phyloP scores from a whole-genome alignment of 2,797 vertebrate genomes.

The Darevskia mixta region DNA sequence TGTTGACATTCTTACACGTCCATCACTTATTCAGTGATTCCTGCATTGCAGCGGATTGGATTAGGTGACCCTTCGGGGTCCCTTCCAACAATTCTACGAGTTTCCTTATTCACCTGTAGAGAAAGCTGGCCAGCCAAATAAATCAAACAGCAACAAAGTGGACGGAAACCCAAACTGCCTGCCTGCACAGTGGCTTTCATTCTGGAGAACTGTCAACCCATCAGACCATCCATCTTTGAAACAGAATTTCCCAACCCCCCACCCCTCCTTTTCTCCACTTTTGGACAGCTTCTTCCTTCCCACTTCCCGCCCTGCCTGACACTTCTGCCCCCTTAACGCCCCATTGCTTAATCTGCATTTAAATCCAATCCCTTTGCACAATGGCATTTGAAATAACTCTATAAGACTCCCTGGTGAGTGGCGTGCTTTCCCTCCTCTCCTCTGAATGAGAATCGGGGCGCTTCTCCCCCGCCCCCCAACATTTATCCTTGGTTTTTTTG shows the following conservation, averaged over 20 bases:
- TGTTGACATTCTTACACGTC: too few relatives aligned
- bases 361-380: slow-evolving; percentile 62
- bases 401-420: slow-evolving; percentile 52
- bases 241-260: slow-evolving; percentile 11
- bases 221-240: neutral
- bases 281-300: neutral
- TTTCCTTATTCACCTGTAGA: too few relatives aligned
- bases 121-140: neutral
- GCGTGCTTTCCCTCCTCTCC: slow-evolving; percentile 39
- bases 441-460: slow-evolving; percentile 24
- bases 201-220: neutral
- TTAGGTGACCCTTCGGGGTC: too few relatives aligned
- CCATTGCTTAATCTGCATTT: slow-evolving; percentile 67
- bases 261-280: slow-evolving; percentile 21
- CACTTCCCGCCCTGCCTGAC: slow-evolving; percentile 20
- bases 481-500: slow-evolving; percentile 59
- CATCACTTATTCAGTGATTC: too few relatives aligned
- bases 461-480: slow-evolving; percentile 19
- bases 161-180: neutral
- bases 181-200: neutral
- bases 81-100: too few relatives aligned
- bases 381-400: slow-evolving; percentile 52
- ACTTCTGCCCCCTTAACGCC: slow-evolving; percentile 54
- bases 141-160: neutral
- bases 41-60: too few relatives aligned